Conservation (phyloP, 2,797 vertebrate species). For the Triplophysa yarkandensis region DNA sequence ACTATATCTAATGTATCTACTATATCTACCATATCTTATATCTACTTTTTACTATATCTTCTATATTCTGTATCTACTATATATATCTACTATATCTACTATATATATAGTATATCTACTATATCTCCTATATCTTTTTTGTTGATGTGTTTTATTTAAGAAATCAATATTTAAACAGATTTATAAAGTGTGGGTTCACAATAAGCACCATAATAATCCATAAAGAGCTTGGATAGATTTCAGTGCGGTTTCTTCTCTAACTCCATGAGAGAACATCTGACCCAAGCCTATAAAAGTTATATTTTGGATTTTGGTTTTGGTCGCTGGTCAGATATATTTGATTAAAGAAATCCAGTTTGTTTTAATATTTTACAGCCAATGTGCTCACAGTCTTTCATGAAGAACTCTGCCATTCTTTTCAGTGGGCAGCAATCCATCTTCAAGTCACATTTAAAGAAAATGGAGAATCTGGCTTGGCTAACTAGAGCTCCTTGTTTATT, state of each 20-base stretch:
- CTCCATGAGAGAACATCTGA: neutral
- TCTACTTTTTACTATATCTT: too few species aligned
- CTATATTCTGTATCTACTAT: too few species aligned
- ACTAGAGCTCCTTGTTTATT: conserved; percentile 76
- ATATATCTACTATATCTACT: too few species aligned
- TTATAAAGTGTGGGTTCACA: too few species aligned
- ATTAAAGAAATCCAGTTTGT: neutral
- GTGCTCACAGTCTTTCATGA: neutral
- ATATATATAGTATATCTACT: too few species aligned
- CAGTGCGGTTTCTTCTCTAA: neutral
- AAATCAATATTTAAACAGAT: too few species aligned
- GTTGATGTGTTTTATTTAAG: too few species aligned
- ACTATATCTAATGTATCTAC: too few species aligned
- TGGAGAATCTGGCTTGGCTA: conserved; percentile 55
- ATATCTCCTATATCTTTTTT: too few species aligned
- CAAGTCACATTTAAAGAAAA: conserved; percentile 64
- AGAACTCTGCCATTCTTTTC: neutral
- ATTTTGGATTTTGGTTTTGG: neutral
- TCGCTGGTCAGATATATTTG: neutral
- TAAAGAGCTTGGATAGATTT: neutral
- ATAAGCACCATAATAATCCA: too few species aligned
- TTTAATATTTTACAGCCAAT: conserved; percentile 8
- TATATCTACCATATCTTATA: too few species aligned
- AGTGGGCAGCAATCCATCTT: conserved; percentile 10
- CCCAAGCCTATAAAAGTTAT: neutral